A percentile compares a stretch with the other conserved stretches of the same genome.
phyloP scores from a whole-genome alignment of 2,113 vertebrate genomes.

The Amphiprion percula region DNA sequence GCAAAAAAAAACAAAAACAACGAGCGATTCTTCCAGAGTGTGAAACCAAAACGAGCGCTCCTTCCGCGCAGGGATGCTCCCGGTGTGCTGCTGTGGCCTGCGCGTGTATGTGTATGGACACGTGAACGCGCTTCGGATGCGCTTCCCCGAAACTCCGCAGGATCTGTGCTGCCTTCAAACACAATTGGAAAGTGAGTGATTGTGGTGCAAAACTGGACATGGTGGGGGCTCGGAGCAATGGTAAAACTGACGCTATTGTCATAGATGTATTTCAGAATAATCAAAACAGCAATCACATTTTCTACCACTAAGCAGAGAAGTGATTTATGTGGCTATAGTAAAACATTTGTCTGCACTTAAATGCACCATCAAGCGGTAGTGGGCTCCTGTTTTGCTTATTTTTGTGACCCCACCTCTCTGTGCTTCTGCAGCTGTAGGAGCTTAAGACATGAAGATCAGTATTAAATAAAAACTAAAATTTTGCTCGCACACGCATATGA shows the following conservation, averaged over 20 bases:
- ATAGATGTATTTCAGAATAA: no score
- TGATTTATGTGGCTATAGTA: not conserved
- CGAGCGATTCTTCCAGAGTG: conserved; percentile 28
- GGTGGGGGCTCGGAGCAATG: not conserved
- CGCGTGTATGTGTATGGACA: conserved; percentile 32
- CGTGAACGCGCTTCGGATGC: conserved; percentile 77
- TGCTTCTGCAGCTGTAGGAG: conserved; percentile 45
- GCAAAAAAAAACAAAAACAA: not conserved
- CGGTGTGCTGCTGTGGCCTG: conserved; percentile 43
- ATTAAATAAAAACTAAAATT: not conserved
- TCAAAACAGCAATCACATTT: no score
- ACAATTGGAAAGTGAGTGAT: conserved; percentile 25
- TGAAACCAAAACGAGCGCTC: conserved; percentile 38
- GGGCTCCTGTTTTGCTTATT: conserved; percentile 31
- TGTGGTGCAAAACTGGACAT: not conserved
- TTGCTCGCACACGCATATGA: not conserved
- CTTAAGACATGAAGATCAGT: conserved; percentile 19
- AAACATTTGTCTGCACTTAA: not conserved
- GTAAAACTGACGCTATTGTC: no score
- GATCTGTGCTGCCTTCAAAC: conserved; percentile 69
- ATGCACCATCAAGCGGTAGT: conserved; percentile 38
- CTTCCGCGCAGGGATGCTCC: conserved; percentile 65
- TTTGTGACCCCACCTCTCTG: conserved; percentile 2
- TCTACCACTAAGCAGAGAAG: not conserved
- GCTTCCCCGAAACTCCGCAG: conserved; percentile 80